Evolutionary conservation across 2,113 vertebrate genomes (phyloP).

Genomic region (Perca flavescens): DNA sequence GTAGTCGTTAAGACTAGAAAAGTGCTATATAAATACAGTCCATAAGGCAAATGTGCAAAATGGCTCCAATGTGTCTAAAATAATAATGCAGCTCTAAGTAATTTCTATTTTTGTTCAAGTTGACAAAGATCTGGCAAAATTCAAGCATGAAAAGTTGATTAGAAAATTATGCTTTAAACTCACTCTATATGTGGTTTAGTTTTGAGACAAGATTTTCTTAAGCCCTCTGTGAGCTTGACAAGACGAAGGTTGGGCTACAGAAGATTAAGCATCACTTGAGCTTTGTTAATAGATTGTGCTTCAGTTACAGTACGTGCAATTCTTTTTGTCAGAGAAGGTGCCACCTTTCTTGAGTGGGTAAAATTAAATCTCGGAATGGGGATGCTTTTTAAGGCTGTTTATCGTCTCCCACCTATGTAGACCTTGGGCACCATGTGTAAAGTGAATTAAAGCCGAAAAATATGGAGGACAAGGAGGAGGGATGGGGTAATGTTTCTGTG

Average conservation of each 20-base stretch:
- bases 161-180: too few relatives aligned
- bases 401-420: not conserved
- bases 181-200: too few relatives aligned
- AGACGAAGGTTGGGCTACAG: not conserved
- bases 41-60: too few relatives aligned
- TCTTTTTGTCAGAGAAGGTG: not conserved
- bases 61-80: not conserved
- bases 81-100: not conserved
- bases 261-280: not conserved
- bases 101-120: not conserved
- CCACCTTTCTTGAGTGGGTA: not conserved
- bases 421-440: not conserved
- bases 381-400: not conserved
- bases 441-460: slow-evolving; percentile 10
- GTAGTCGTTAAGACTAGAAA: too few relatives aligned
- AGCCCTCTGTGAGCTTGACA: not conserved
- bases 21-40: too few relatives aligned
- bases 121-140: too few relatives aligned
- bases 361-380: not conserved
- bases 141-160: too few relatives aligned
- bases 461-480: not conserved
- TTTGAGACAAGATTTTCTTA: not conserved
- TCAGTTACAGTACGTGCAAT: not conserved
- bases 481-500: slow-evolving; percentile 9
- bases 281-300: not conserved